Conservation (phyloP, 2,888 invertebrate species). For the Anorthoa munda region DNA sequence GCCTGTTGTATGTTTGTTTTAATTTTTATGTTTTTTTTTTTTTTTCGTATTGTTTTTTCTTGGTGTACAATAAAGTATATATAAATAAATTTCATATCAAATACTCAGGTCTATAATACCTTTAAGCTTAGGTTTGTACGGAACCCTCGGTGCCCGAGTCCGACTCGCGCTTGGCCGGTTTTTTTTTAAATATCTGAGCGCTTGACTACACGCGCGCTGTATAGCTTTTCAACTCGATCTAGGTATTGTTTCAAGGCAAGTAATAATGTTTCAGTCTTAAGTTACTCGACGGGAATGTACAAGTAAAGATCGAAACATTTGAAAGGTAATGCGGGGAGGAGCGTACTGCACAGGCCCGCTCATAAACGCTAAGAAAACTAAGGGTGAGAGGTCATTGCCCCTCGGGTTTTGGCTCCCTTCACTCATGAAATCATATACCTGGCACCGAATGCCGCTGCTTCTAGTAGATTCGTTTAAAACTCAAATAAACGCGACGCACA, state of each 20-base stretch:
- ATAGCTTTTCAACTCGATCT: slow-evolving; percentile 20
- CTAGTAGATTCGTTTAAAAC: slow-evolving; percentile 63
- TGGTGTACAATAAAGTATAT: no score
- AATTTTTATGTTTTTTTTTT: no score
- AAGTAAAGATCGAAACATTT: slow-evolving; percentile 66
- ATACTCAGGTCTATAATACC: no score
- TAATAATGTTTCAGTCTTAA: slow-evolving; percentile 35
- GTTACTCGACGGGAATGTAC: slow-evolving; percentile 34
- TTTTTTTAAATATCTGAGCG: neutral
- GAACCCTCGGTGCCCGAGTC: no score
- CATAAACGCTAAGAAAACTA: slow-evolving; percentile 80
- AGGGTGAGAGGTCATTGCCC: slow-evolving; percentile 87
- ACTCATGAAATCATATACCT: slow-evolving; percentile 74
- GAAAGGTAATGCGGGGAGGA: slow-evolving; percentile 73
- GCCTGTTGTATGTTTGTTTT: no score
- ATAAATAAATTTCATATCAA: no score
- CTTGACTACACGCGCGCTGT: neutral
- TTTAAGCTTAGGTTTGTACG: no score
- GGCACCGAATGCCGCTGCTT: slow-evolving; percentile 66
- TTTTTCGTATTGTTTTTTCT: no score
- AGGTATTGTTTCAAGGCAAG: slow-evolving; percentile 30
- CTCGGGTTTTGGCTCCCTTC: slow-evolving; percentile 76
- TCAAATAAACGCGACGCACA: slow-evolving; percentile 18
- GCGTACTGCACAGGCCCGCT: slow-evolving; percentile 70
- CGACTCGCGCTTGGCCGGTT: no score